phyloP scores from a whole-genome alignment of 2,797 vertebrate genomes.

The Chelonia mydas region DNA sequence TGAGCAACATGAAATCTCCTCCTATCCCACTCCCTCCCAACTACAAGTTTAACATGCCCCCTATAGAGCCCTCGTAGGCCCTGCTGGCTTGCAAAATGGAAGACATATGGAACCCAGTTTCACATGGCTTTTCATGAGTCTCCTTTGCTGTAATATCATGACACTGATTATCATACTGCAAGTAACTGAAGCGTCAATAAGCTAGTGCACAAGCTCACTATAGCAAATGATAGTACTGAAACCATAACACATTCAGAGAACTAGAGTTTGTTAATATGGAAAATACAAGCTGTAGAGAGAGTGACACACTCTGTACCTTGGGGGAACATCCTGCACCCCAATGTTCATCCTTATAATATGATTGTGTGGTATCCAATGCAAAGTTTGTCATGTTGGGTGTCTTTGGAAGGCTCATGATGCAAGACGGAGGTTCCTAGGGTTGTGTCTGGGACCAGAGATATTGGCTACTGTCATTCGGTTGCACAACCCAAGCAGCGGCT shows the following conservation, averaged over 20 bases:
- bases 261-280: neutral
- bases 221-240: neutral
- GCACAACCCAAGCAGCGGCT: too few relatives aligned
- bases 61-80: neutral
- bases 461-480: too few relatives aligned
- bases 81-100: neutral
- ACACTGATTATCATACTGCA: neutral
- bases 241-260: neutral
- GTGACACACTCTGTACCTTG: neutral
- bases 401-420: too few relatives aligned
- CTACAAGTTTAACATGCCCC: neutral
- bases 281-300: accelerated
- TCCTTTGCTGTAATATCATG: accelerated
- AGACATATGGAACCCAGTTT: neutral
- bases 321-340: too few relatives aligned
- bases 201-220: neutral
- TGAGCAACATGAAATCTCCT: neutral
- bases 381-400: too few relatives aligned
- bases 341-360: too few relatives aligned
- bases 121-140: neutral
- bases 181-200: neutral
- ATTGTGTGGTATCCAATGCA: too few relatives aligned
- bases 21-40: neutral
- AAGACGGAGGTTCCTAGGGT: too few relatives aligned
- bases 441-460: too few relatives aligned